phyloP scores from a whole-genome alignment of 2,797 vertebrate genomes.

The Brotula barbata region DNA sequence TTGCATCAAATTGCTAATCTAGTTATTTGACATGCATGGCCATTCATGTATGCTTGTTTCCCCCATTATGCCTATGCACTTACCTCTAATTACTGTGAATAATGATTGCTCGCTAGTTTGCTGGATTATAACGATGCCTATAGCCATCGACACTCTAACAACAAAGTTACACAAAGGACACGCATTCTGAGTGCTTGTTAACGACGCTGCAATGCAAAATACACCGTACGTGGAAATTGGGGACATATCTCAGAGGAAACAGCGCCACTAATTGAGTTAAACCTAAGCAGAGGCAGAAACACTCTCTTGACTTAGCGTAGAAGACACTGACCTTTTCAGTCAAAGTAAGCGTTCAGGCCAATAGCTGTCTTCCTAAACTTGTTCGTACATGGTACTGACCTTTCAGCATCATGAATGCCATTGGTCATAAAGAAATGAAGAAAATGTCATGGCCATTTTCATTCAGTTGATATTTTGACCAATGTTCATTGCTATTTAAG shows the following conservation, averaged over 20 bases:
- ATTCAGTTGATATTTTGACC: conserved; percentile 13
- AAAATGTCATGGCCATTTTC: conserved; percentile 14
- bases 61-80: conserved; percentile 65
- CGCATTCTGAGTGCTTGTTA: not conserved
- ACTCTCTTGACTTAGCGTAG: not conserved
- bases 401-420: conserved; percentile 25
- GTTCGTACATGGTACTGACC: conserved; percentile 3
- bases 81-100: conserved; percentile 65
- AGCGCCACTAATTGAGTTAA: too few relatives aligned
- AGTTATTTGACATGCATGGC: conserved; percentile 65
- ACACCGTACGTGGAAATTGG: not conserved
- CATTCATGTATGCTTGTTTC: conserved; percentile 60
- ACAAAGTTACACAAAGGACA: not conserved
- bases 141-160: conserved; percentile 10
- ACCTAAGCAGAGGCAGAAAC: not conserved
- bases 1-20: conserved; percentile 73
- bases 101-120: conserved; percentile 55
- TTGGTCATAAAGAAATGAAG: not conserved
- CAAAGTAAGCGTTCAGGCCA: not conserved
- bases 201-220: not conserved
- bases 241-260: conserved; percentile 3
- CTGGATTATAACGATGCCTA: conserved; percentile 49
- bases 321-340: conserved; percentile 12
- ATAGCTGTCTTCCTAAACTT: not conserved
- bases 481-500: not conserved